Base-by-base conservation (phyloP, 2,797 vertebrate species). In the Gadopsis bispinosus region DNA sequence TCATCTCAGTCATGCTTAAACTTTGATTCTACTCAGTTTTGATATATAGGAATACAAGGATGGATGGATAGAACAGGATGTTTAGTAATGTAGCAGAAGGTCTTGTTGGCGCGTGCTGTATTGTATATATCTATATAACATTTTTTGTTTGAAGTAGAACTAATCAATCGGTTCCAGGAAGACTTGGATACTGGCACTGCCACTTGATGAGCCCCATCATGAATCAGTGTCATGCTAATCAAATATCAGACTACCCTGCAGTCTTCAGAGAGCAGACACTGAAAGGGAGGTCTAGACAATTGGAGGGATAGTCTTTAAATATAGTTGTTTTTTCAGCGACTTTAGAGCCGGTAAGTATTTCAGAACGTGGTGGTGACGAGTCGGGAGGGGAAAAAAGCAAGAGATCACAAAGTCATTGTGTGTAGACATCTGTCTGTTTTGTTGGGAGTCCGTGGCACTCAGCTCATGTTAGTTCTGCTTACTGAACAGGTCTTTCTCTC, bases 161-260 rank as follows among this genome's bases (percentile, higher is more conserved):
- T 5, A 68, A 79, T 81, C 45, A 7, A 67, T 71, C 50, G 37
- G 62, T 71, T 69, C 73, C 74, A 66, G 70, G 53, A 88, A 84
- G 54, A 69, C 56, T 73, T 35, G 17, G 60, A 75, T 85, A 66
- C 67, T 58, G 31, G 61, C 16, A 0, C 29, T 58, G 77, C 54
- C 76, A 31, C 70, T 83, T 78, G 35, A 70, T 64, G 72, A 88
- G 83, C 43, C 26, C 51, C 64, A 48, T 73, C 76, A 66, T 89
- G 80, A 89, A 88, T 91, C 83, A 82, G 74, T 78, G 84, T 89
- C 87, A 69, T 29, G 59, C 31, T 88, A 83, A 88, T 90, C 89
- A 83, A 90, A 92, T 83, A 79, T 71, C 9, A 59, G 73, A 76
- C 75, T 45, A 77, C 79, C 84, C 75, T 69, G 77, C 75, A 60